Conservation (phyloP, 1,140 invertebrate species). For the Drosophila bocki region DNA sequence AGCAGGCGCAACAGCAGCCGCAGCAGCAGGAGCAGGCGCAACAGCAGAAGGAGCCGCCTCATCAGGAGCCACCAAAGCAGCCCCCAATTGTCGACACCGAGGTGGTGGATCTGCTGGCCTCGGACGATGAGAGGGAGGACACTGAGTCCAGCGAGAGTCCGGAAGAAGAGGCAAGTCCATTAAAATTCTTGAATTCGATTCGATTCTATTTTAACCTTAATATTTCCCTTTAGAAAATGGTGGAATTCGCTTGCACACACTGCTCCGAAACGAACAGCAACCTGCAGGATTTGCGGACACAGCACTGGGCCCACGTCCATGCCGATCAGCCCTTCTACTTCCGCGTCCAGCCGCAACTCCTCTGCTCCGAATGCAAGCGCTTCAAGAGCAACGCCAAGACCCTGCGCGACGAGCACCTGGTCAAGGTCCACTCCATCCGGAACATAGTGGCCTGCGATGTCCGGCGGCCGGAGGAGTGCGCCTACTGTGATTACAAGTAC, state of each 20-base stretch:
- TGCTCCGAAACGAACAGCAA: slow-evolving; percentile 33
- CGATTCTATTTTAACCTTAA: neutral
- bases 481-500: slow-evolving; percentile 50
- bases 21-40: neutral
- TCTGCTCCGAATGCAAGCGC: slow-evolving; percentile 44
- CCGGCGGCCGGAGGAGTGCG: slow-evolving; percentile 42
- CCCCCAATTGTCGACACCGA: neutral
- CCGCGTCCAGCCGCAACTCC: slow-evolving; percentile 52
- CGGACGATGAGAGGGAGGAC: slow-evolving; percentile 42
- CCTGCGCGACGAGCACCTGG: slow-evolving; percentile 43
- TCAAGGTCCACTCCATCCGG: slow-evolving; percentile 10
- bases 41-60: neutral
- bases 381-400: slow-evolving; percentile 46
- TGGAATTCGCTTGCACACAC: slow-evolving; percentile 53
- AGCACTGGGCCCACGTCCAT: slow-evolving; percentile 53
- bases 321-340: slow-evolving; percentile 59
- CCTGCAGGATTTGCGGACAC: slow-evolving; percentile 28
- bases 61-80: neutral
- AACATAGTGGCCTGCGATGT: slow-evolving; percentile 53
- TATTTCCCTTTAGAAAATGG: slow-evolving; percentile 1
- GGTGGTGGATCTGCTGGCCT: slow-evolving; percentile 55
- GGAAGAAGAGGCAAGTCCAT: slow-evolving; percentile 6
- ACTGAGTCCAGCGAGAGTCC: neutral
- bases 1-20: neutral
- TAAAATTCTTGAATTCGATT: neutral